Base-by-base conservation (phyloP, 2,888 invertebrate species). In the Erannis defoliaria region DNA sequence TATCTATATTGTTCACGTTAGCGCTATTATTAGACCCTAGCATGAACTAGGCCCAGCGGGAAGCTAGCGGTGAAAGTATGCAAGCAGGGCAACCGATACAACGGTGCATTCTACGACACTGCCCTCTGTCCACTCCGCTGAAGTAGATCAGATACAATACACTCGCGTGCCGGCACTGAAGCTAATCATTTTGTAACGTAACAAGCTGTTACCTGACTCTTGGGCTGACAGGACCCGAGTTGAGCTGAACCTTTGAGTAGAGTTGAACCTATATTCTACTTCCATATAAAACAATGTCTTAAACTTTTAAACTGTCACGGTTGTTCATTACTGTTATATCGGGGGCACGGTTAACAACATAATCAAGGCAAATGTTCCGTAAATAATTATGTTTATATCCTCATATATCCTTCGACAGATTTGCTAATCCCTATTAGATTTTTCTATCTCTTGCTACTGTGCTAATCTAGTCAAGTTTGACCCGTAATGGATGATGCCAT, bases 11-110 rank as follows among this genome's bases (percentile, higher is more conserved):
- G 46, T 31, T 46, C 29, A 31, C 10, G 16, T 10, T 5, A 18
- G 12, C 58, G 63, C 66, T 74, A 59, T 72, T 75, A 74, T 72
- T 76, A 62, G 75, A 26, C 59, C 61, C 45, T 62, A 33, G 33
- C 60, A n/a, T 64, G 67, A 72, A 73, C 46, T 68, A 71, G 73
- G 81, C 82, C 81, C 73, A 84, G 84, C 83, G 81, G 84, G 83
- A 86, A 86, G 81, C 75, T 86, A 18, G 73, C 74, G 88, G 91
- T 89, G 91, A 90, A 92, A 92, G 91, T 90, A 90, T 86, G 88
- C 86, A 88, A 87, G 81, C 80, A 73, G 86, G 84, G 82, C 87
- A 84, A 82, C 80, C 78, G 75, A 76, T 73, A 81, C 85, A 84
- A 82, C 83, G 84, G 81, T 79, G 84, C 78, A 84, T 80, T 78